phyloP scores from a whole-genome alignment of 1,140 invertebrate species.

The Mylabris phalerata region DNA sequence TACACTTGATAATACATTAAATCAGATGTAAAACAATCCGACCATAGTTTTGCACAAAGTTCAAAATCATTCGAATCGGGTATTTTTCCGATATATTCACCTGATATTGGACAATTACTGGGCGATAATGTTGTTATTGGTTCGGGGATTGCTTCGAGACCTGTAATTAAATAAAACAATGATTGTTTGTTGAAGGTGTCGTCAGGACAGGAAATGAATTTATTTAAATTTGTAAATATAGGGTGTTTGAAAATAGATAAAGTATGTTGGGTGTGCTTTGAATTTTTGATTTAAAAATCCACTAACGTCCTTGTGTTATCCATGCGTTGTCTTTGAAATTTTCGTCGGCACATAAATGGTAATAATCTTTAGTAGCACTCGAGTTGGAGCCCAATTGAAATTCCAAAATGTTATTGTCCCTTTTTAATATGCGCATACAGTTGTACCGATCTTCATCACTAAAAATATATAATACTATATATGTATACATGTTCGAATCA shows the following conservation, averaged over 20 bases:
- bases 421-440: constrained; percentile 57
- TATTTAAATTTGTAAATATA: no score
- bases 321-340: constrained; percentile 50
- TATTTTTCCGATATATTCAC: constrained; percentile 60
- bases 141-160: no score
- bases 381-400: constrained; percentile 50
- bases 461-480: constrained; percentile 30
- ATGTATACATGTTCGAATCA: not conserved
- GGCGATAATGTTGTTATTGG: not conserved
- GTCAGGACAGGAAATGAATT: no score
- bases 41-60: constrained; percentile 64
- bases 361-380: constrained; percentile 29
- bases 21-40: constrained; percentile 62
- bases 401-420: constrained; percentile 60
- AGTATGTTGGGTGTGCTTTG: no score
- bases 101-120: constrained; percentile 60
- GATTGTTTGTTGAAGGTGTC: no score
- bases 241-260: no score
- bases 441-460: constrained; percentile 60
- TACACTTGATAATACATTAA: constrained; percentile 67
- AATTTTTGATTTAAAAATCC: no score
- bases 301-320: constrained; percentile 59
- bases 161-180: no score
- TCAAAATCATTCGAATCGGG: constrained; percentile 51
- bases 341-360: constrained; percentile 42